Conservation (phyloP, 92 coral and sea anemone species). For the Parazoanthus swiftii region DNA sequence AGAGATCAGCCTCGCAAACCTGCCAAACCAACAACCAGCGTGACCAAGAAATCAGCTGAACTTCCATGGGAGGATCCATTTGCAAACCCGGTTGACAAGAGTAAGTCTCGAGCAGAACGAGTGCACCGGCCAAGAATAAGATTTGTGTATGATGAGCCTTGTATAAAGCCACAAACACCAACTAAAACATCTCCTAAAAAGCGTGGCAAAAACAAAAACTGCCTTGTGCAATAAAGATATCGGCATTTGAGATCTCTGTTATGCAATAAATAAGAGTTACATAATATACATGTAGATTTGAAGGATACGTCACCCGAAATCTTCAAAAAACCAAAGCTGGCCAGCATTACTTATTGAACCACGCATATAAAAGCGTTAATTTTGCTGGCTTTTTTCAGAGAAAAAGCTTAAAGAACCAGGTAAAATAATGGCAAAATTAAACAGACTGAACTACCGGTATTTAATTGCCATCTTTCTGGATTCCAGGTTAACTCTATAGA, state of each 20-base stretch:
- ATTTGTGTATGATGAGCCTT: slow-evolving; percentile 40
- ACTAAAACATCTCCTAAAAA: slow-evolving; percentile 51
- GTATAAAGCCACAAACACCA: slow-evolving; percentile 34
- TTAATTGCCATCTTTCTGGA: background rate
- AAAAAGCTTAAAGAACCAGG: background rate
- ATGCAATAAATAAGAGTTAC: background rate
- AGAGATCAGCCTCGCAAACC: slow-evolving; percentile 54
- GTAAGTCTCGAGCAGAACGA: slow-evolving; percentile 55
- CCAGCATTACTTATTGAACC: background rate
- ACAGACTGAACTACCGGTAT: background rate
- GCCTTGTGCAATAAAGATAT: slow-evolving; percentile 69
- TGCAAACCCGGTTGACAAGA: slow-evolving; percentile 95
- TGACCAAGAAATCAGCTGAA: slow-evolving; percentile 61
- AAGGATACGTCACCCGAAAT: background rate
- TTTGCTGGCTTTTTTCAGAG: background rate
- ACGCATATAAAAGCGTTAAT: background rate
- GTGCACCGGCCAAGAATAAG: slow-evolving; percentile 73
- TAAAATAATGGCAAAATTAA: background rate
- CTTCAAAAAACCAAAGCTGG: background rate
- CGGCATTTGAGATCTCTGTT: background rate
- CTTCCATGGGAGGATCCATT: slow-evolving; percentile 99
- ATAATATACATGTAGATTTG: background rate
- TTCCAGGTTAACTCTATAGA: background rate
- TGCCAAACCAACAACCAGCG: slow-evolving; percentile 40
- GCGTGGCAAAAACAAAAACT: slow-evolving; percentile 65